These are phyloP conservation scores for Drosophila pegasa DNA, from an alignment of 2,888 invertebrate species.

Conservation along the genomic window DNA sequence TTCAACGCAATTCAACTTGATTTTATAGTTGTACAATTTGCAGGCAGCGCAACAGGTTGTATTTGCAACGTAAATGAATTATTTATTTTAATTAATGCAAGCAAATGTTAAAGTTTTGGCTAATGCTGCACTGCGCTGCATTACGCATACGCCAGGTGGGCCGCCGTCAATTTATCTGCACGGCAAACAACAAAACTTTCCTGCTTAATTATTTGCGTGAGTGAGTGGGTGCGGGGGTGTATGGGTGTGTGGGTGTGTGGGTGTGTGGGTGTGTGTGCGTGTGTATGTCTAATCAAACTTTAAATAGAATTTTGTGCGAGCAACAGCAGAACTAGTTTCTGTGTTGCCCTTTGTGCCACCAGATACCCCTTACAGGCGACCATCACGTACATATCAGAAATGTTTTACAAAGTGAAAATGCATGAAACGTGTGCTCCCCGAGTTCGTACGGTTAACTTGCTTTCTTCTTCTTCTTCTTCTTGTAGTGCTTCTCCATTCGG, in stretches of 20 bases:
- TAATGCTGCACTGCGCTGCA: slow-evolving; percentile 9
- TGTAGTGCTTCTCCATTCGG: slow-evolving; percentile 2
- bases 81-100: slow-evolving; percentile 45
- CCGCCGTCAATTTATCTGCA: slow-evolving; percentile 47
- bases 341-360: not conserved
- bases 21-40: not conserved
- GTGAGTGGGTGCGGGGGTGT: slow-evolving; percentile 8
- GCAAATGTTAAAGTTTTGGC: slow-evolving; percentile 15
- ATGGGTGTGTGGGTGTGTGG: slow-evolving; percentile 4
- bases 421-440: slow-evolving; percentile 71
- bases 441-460: slow-evolving; percentile 66
- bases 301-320: slow-evolving; percentile 71
- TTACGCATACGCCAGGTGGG: slow-evolving; percentile 71
- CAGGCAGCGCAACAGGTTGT: not conserved
- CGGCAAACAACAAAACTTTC: slow-evolving; percentile 54
- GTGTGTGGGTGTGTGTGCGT: slow-evolving; percentile 5
- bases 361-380: not conserved
- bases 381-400: slow-evolving; percentile 74
- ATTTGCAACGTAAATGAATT: slow-evolving; percentile 13
- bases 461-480: slow-evolving; percentile 31
- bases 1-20: not conserved
- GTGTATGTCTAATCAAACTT: slow-evolving; percentile 71
- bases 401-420: slow-evolving; percentile 80
- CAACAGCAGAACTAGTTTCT: slow-evolving; percentile 42
- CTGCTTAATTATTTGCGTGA: slow-evolving; percentile 72